Conservation (phyloP, 2,888 invertebrate genomes). For the Stenotaenia linearis region DNA sequence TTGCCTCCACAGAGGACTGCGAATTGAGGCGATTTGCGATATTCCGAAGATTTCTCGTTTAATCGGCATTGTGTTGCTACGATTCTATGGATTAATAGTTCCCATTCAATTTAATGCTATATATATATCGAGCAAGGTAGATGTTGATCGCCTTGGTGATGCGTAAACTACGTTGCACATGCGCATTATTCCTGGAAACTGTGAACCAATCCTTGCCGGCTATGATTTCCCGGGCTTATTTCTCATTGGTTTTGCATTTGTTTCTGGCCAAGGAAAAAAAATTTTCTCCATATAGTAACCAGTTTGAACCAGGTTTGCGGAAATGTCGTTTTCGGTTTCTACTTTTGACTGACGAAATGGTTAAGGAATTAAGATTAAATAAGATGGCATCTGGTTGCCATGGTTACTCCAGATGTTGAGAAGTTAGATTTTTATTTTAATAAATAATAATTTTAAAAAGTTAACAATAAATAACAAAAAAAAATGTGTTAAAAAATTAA, state of each 20-base stretch:
- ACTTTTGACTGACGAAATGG: neutral
- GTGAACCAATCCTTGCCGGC: neutral
- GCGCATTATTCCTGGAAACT: neutral
- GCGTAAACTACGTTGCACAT: neutral
- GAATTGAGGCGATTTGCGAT: neutral
- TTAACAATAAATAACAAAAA: too few species aligned
- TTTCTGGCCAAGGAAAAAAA: neutral
- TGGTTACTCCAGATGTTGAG: neutral
- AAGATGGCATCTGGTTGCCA: neutral
- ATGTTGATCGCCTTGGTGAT: neutral
- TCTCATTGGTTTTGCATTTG: neutral
- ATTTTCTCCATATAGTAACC: neutral
- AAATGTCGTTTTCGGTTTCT: neutral
- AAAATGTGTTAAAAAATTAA: too few species aligned
- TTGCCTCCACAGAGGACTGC: slow-evolving; percentile 63
- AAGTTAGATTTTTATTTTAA: neutral
- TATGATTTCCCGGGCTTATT: neutral
- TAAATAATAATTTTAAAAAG: too few species aligned
- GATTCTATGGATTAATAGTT: neutral
- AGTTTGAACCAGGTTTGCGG: slow-evolving; percentile 1
- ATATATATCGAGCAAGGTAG: neutral
- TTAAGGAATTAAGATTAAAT: neutral
- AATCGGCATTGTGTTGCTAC: neutral
- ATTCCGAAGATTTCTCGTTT: slow-evolving; percentile 5
- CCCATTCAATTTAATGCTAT: neutral